Percentiles rank a stretch among this genome's conserved stretches.
phyloP scores from a whole-genome alignment of 2,113 vertebrate genomes.

The Atractosteus spatula region DNA sequence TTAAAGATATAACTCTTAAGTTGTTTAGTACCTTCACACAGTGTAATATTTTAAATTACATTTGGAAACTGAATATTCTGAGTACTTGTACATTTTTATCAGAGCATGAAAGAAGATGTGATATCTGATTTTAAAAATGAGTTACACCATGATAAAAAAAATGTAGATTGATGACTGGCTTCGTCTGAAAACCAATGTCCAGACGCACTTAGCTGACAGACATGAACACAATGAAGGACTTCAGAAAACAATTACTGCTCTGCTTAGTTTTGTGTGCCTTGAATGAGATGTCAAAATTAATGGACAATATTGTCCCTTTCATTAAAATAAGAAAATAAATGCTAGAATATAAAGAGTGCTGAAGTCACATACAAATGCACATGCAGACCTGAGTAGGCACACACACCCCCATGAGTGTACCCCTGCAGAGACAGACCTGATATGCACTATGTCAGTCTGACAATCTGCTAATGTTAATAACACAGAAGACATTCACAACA shows the following conservation, averaged over 20 bases:
- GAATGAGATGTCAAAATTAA: not conserved
- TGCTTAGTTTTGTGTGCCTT: not conserved
- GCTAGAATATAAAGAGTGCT: not conserved
- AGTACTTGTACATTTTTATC: too few species aligned
- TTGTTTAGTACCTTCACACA: too few species aligned
- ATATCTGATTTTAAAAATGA: too few species aligned
- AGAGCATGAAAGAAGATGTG: too few species aligned
- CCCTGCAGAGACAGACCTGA: not conserved
- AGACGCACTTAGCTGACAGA: not conserved
- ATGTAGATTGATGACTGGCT: not conserved
- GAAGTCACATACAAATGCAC: not conserved
- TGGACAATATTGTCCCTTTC: not conserved
- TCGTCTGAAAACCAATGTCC: not conserved
- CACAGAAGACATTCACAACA: slow-evolving; percentile 16
- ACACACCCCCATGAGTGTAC: not conserved
- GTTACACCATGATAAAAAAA: not conserved
- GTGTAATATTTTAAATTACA: too few species aligned
- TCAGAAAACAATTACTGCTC: not conserved
- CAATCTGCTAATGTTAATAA: slow-evolving; percentile 5
- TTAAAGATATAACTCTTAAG: too few species aligned
- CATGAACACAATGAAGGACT: not conserved
- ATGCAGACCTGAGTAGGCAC: not conserved
- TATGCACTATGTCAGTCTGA: slow-evolving; percentile 9
- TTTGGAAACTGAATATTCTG: too few species aligned
- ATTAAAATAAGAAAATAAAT: not conserved